Evolutionary conservation across 2,797 vertebrate genomes (phyloP), one percentile per base, ranked within the genome.

Genomic region (Myotis myotis): DNA sequence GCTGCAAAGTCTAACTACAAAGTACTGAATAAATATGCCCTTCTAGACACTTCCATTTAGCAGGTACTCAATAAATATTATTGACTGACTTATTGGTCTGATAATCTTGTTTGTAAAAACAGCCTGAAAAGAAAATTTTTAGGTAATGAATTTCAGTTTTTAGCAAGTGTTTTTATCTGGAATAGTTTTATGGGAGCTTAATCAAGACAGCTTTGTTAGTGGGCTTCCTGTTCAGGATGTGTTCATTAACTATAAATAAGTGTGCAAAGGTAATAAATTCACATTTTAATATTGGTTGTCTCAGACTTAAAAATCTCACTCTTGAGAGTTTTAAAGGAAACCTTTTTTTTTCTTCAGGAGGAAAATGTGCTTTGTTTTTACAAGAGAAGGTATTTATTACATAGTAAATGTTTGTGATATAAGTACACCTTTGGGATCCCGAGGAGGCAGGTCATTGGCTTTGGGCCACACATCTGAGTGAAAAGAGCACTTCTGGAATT

Each of bases 61-160:
- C 64, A 88, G 47, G 25, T 23, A 47, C 60, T 93, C 53, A 33
- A 25, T 89, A 76, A 83, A 86, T 85, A 76, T 88, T 76, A 85
- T 75, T 93, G 90, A 93, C 23, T 2, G 5, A 44, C 3, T 82
- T 92, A 90, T 6, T 55, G 51, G 7, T 60, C 49, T 8, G 2
- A 41, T 66, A n/a, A 79, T 86, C 20, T 94, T 87, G 10, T 92
- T 94, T 88, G 20, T 93, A 72, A 94, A 95, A 68, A n/a, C 33
- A 83, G 30, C 66, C 53, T 80, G 17, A 22, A 79, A 80, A 64
- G 8, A 23, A 75, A 92, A 68, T 88, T 94, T 25, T 5, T 23
- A 90, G 82, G 72, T 60, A 62, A 23, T 62, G 62, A 81, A 74
- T 92, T 92, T 92, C 19, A 79, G 33, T 76, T 92, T 38, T 49